These are phyloP conservation scores for Agonopterix heracliana DNA, from an alignment of 2,888 invertebrate genomes.

Conservation along the genomic window DNA sequence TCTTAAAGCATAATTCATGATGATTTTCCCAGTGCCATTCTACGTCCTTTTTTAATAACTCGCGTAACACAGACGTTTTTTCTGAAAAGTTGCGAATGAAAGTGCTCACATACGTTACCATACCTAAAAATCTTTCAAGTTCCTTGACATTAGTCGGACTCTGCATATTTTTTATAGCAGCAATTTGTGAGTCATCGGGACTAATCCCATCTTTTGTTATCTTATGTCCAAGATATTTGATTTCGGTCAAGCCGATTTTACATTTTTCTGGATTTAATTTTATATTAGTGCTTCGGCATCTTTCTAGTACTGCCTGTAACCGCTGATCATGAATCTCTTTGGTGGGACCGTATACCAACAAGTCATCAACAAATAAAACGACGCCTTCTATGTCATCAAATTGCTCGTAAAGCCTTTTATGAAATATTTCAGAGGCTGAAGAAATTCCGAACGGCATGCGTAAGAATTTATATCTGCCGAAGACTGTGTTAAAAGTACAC, in stretches of 20 bases:
- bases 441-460: conserved; percentile 20
- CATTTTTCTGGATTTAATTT: conserved; percentile 18
- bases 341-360: conserved; percentile 10
- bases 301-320: conserved; percentile 10
- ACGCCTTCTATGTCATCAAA: conserved; percentile 18
- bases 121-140: conserved; percentile 18
- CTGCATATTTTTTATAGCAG: conserved; percentile 18
- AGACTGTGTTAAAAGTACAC: conserved; percentile 20
- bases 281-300: conserved; percentile 13
- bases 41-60: conserved; percentile 19
- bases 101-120: conserved; percentile 19
- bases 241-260: conserved; percentile 11
- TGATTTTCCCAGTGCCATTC: not conserved
- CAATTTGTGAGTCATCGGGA: conserved; percentile 16
- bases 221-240: conserved; percentile 17
- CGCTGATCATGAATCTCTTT: conserved; percentile 8
- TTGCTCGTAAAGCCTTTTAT: conserved; percentile 14
- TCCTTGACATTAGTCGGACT: conserved; percentile 16
- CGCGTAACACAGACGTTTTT: conserved; percentile 13
- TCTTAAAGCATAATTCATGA: not conserved
- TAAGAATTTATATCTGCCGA: conserved; percentile 20
- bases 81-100: conserved; percentile 21
- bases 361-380: conserved; percentile 16
- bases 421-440: conserved; percentile 20
- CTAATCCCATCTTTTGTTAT: conserved; percentile 13